These are phyloP conservation scores for Parasteatoda lunata DNA, from an alignment of 2,888 invertebrate genomes.

Conservation along the genomic window DNA sequence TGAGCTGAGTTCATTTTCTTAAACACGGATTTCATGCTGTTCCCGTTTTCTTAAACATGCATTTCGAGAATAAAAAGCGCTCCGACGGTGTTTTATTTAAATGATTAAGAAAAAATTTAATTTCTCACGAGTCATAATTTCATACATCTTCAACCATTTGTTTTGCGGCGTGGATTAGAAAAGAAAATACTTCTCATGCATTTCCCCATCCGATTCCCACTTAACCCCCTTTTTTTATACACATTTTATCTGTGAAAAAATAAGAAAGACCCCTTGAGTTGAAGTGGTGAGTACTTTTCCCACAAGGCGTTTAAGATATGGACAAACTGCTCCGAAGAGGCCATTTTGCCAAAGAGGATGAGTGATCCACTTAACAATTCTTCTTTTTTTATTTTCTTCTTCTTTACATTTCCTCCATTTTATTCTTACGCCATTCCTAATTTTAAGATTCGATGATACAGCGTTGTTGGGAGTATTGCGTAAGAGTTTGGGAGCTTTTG, in stretches of 20 bases:
- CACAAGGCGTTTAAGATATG: slow-evolving; percentile 58
- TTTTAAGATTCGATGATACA: background rate
- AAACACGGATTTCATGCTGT: too few species aligned
- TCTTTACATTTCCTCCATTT: background rate
- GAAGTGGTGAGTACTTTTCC: slow-evolving; percentile 48
- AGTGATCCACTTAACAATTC: slow-evolving; percentile 37
- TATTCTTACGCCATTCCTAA: too few species aligned
- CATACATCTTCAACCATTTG: too few species aligned
- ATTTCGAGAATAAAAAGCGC: too few species aligned
- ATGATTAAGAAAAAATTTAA: too few species aligned
- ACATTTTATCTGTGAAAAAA: background rate
- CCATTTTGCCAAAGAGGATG: slow-evolving; percentile 23
- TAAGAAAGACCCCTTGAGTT: slow-evolving; percentile 36
- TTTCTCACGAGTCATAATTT: too few species aligned
- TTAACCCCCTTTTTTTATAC: background rate
- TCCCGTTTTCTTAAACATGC: too few species aligned
- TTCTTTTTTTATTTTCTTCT: background rate
- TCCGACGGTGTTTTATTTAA: too few species aligned
- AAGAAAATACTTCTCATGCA: too few species aligned
- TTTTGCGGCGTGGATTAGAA: too few species aligned
- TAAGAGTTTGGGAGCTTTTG: slow-evolving; percentile 14
- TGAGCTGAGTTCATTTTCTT: too few species aligned
- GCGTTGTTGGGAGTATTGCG: background rate
- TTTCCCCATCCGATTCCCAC: background rate
- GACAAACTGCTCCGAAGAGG: slow-evolving; percentile 12